Percentiles rank a stretch among this genome's conserved stretches.
Evolutionary conservation across 2,113 vertebrate genomes (phyloP).

Genomic region (Machaerirhynchus nigripectus): DNA sequence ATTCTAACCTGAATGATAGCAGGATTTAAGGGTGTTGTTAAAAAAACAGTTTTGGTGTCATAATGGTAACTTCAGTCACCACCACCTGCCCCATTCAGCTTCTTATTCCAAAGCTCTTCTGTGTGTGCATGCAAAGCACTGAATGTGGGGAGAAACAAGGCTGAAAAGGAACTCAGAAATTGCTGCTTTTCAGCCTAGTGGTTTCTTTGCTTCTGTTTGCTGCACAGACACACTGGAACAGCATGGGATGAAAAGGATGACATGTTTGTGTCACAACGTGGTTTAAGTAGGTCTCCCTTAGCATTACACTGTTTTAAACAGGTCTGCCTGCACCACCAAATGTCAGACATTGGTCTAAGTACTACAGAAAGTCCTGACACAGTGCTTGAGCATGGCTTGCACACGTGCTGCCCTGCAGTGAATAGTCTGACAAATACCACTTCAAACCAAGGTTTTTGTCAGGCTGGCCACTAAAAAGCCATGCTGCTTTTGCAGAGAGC

Average conservation of each 20-base stretch:
- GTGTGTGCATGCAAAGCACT: not conserved
- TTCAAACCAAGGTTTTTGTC: not conserved
- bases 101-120: not conserved
- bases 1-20: not conserved
- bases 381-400: not conserved
- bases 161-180: not conserved
- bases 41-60: not conserved
- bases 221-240: not conserved
- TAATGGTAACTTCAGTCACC: not conserved
- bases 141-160: not conserved
- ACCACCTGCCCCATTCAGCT: not conserved
- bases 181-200: not conserved
- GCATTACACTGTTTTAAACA: not conserved
- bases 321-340: slow-evolving; percentile 38
- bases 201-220: not conserved
- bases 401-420: not conserved
- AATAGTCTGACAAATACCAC: not conserved
- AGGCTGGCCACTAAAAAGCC: not conserved
- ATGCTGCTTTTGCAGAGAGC: not conserved
- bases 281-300: not conserved
- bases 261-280: not conserved
- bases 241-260: not conserved
- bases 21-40: not conserved
- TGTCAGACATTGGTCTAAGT: not conserved
- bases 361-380: not conserved